phyloP scores from a whole-genome alignment of 92 coral and sea anemone genomes.

The Phenganax marumi region DNA sequence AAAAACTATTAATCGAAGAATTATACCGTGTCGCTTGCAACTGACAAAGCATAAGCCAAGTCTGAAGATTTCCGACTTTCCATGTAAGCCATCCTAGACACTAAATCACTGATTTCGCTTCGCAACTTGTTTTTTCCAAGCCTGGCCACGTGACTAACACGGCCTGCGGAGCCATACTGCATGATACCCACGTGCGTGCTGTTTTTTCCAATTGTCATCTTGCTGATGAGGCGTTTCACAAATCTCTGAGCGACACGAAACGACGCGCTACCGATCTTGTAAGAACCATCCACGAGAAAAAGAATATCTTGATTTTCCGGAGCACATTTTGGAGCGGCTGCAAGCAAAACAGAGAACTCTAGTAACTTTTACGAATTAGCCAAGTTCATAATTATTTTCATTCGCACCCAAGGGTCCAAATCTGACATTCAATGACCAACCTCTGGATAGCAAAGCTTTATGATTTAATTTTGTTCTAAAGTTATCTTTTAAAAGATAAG shows the following conservation, averaged over 20 bases:
- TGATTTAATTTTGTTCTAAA: no score
- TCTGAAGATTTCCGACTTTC: not conserved
- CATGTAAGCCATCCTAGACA: constrained; percentile 16
- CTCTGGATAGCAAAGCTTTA: no score
- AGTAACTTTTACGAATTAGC: no score
- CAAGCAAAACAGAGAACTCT: not conserved
- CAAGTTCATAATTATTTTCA: no score
- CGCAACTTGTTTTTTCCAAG: constrained; percentile 19
- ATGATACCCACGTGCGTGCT: constrained; percentile 25
- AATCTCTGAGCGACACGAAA: constrained; percentile 20
- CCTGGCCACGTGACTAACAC: not conserved
- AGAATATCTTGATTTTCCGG: constrained; percentile 39
- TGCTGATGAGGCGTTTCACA: constrained; percentile 1
- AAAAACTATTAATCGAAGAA: not conserved
- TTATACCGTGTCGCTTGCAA: constrained; percentile 34
- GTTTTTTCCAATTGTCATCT: constrained; percentile 28
- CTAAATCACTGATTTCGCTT: not conserved
- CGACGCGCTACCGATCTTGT: not conserved
- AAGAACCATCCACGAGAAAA: constrained; percentile 16
- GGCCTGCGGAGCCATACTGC: constrained; percentile 23
- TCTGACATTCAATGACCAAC: no score
- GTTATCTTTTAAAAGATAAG: no score
- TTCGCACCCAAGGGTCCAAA: no score
- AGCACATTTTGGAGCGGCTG: constrained; percentile 33
- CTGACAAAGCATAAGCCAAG: constrained; percentile 29